Evolutionary conservation across 2,888 invertebrate species (phyloP).

Genomic region (Parnassius smintheus): DNA sequence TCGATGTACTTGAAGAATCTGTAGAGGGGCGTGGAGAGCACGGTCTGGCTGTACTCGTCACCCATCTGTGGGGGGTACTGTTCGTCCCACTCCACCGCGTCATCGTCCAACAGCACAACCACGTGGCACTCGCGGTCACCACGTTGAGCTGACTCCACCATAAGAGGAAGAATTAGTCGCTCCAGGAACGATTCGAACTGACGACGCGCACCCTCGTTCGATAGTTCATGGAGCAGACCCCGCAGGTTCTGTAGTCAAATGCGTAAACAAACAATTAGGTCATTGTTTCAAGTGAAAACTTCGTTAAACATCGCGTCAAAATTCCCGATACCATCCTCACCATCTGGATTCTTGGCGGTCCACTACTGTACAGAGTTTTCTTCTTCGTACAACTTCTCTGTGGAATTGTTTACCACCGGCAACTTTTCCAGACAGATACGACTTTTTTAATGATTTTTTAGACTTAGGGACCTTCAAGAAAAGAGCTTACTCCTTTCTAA

Average conservation of each 20-base stretch:
- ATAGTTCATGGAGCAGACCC: conserved; percentile 97
- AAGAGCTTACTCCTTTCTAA: no score
- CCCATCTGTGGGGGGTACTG: conserved; percentile 99
- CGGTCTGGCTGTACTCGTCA: conserved; percentile 98
- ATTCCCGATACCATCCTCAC: no score
- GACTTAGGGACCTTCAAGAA: no score
- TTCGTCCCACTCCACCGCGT: conserved; percentile 98
- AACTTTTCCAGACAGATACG: no score
- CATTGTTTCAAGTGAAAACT: no score
- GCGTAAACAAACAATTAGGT: no score
- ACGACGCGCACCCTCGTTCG: conserved; percentile 98
- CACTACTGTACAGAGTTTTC: no score
- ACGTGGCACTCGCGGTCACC: conserved; percentile 99
- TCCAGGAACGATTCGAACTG: conserved; percentile 99
- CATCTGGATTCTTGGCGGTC: no score
- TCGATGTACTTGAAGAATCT: conserved; percentile 99
- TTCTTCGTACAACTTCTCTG: no score
- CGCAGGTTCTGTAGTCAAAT: conserved; percentile 88
- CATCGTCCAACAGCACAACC: conserved; percentile 96
- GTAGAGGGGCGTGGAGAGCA: conserved; percentile 96
- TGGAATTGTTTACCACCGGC: no score
- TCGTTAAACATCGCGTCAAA: no score
- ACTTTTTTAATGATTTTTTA: no score
- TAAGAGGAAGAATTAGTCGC: conserved; percentile 95
- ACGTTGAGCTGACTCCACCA: conserved; percentile 96